Conservation (phyloP, 2,113 vertebrate species). For the Serranochromis macrocephalus region DNA sequence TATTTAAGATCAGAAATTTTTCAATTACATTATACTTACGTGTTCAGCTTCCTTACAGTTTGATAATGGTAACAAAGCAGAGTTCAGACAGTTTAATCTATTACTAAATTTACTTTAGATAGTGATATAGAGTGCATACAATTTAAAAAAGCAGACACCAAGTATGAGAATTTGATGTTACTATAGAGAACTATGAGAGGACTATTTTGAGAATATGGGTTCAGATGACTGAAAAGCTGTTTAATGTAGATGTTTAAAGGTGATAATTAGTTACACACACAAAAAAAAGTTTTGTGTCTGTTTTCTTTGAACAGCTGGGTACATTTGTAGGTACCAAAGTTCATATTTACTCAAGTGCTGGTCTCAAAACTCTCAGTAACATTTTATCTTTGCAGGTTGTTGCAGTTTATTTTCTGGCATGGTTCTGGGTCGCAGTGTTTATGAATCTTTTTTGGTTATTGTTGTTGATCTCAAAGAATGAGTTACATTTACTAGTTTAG, state of each 20-base stretch:
- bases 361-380: background rate
- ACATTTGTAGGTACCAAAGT: background rate
- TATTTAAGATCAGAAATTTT: background rate
- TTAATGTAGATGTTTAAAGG: background rate
- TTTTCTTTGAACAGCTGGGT: background rate
- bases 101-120: background rate
- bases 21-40: rapidly evolving
- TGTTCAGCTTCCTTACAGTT: background rate
- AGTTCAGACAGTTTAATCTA: background rate
- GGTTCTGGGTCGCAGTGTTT: background rate
- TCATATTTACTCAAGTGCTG: background rate
- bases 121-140: background rate
- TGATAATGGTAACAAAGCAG: background rate
- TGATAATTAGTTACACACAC: background rate
- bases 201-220: background rate
- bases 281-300: background rate
- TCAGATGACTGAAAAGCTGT: background rate
- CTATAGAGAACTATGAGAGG: background rate
- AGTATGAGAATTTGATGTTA: background rate
- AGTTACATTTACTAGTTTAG: rapidly evolving
- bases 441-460: background rate
- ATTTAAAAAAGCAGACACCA: rapidly evolving
- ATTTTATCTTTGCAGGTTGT: background rate
- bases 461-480: background rate
- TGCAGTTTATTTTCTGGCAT: background rate